Evolutionary conservation across 2,888 invertebrate genomes (phyloP).

Genomic region (Argyresthia albistria): DNA sequence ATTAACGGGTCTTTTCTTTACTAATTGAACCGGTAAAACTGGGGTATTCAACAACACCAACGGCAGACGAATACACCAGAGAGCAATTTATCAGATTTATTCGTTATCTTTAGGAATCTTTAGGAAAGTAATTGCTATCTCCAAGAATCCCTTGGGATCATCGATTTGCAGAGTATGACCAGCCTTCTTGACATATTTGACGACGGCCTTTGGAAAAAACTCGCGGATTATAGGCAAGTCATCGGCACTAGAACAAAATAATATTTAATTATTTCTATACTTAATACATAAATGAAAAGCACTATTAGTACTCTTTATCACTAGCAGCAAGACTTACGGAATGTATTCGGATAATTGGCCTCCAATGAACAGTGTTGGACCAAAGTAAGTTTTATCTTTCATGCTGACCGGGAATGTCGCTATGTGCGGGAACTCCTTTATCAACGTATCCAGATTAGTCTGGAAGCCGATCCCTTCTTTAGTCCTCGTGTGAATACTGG

Average conservation of each 20-base stretch:
- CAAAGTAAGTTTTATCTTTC: slow-evolving; percentile 49
- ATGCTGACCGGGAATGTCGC: slow-evolving; percentile 71
- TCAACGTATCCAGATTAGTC: slow-evolving; percentile 78
- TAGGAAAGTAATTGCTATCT: slow-evolving; percentile 48
- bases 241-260: slow-evolving; percentile 33
- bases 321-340: slow-evolving; percentile 58
- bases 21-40: too few species aligned
- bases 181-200: slow-evolving; percentile 36
- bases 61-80: too few species aligned
- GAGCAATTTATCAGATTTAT: too few species aligned
- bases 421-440: slow-evolving; percentile 74
- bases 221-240: slow-evolving; percentile 75
- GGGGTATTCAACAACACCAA: too few species aligned
- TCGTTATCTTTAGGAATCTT: slow-evolving; percentile 12
- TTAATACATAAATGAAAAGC: too few species aligned
- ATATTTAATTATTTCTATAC: slow-evolving; percentile 2
- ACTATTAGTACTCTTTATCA: too few species aligned
- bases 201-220: slow-evolving; percentile 41
- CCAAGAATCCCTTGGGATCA: slow-evolving; percentile 50
- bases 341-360: slow-evolving; percentile 87
- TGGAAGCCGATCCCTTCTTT: slow-evolving; percentile 76
- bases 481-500: slow-evolving; percentile 60
- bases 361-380: slow-evolving; percentile 86
- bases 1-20: too few species aligned
- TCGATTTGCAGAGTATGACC: slow-evolving; percentile 43